These are phyloP conservation scores for Spodoptera litura DNA, from an alignment of 1,140 invertebrate species.

Conservation along the genomic window DNA sequence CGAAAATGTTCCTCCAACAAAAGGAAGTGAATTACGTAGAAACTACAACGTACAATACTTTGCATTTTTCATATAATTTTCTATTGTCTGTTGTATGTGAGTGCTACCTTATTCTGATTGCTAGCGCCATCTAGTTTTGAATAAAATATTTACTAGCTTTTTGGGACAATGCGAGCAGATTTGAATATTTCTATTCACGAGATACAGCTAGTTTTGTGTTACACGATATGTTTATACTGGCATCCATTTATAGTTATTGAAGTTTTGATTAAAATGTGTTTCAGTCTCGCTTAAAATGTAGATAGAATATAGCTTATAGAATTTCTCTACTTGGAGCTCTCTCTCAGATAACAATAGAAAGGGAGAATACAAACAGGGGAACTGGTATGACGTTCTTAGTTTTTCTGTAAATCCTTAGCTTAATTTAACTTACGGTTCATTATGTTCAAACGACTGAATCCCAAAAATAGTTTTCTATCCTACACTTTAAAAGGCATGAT, in stretches of 20 bases:
- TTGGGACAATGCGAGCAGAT: slow-evolving; percentile 12
- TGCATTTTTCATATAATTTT: slow-evolving; percentile 34
- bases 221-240: background rate
- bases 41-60: slow-evolving; percentile 21
- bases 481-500: too few species aligned
- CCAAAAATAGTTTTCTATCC: too few species aligned
- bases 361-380: too few species aligned
- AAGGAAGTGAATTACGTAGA: slow-evolving; percentile 20
- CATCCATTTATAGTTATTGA: background rate
- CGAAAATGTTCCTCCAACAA: slow-evolving; percentile 25
- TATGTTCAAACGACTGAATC: too few species aligned
- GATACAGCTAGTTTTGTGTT: background rate
- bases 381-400: too few species aligned
- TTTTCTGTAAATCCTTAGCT: too few species aligned
- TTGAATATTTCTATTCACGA: slow-evolving; percentile 5
- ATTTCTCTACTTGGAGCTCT: too few species aligned
- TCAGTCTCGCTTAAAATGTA: too few species aligned
- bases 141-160: slow-evolving; percentile 15
- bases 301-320: too few species aligned
- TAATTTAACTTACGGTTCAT: too few species aligned
- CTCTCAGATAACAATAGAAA: too few species aligned
- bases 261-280: background rate
- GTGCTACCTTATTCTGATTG: slow-evolving; percentile 22
- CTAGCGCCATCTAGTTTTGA: slow-evolving; percentile 21
- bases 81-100: slow-evolving; percentile 24